Conservation (phyloP, 2,113 vertebrate genomes). For the Ariopsis seemanni region DNA sequence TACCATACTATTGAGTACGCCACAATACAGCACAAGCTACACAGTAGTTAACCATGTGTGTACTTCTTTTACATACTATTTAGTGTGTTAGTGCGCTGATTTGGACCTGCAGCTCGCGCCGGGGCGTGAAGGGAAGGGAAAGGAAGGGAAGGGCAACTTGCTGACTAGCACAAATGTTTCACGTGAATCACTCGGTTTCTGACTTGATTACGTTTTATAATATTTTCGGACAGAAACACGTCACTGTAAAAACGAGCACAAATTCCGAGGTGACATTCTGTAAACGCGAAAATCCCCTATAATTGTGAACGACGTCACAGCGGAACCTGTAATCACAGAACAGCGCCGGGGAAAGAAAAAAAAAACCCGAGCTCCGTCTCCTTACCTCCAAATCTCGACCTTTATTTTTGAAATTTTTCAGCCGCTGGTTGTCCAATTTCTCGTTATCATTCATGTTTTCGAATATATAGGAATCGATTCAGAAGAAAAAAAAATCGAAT, state of each 20-base stretch:
- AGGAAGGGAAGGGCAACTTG: conserved; percentile 29
- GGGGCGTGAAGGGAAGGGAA: conserved; percentile 13
- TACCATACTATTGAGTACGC: not conserved
- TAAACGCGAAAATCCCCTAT: conserved; percentile 34
- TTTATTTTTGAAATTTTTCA: conserved; percentile 99
- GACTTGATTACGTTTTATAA: not conserved
- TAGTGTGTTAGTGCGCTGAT: not conserved
- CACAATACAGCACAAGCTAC: not conserved
- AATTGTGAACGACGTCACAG: conserved; percentile 84
- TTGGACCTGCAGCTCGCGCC: not conserved
- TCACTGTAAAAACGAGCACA: not conserved
- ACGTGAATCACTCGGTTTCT: conserved; percentile 2
- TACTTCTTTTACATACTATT: not conserved
- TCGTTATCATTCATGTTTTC: conserved; percentile 93
- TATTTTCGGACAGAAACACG: not conserved
- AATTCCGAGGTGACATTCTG: no score
- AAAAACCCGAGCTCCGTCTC: conserved; percentile 33
- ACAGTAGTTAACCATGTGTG: accelerated
- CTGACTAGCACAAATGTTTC: conserved; percentile 51
- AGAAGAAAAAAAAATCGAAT: conserved; percentile 42
- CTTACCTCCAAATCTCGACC: conserved; percentile 95
- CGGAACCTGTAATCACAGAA: conserved; percentile 49
- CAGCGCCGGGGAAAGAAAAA: conserved; percentile 17
- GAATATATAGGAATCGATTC: conserved; percentile 7
- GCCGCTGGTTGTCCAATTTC: conserved; percentile 95